Conservation (phyloP, 2,113 vertebrate species). For the Poicephalus meyeri region DNA sequence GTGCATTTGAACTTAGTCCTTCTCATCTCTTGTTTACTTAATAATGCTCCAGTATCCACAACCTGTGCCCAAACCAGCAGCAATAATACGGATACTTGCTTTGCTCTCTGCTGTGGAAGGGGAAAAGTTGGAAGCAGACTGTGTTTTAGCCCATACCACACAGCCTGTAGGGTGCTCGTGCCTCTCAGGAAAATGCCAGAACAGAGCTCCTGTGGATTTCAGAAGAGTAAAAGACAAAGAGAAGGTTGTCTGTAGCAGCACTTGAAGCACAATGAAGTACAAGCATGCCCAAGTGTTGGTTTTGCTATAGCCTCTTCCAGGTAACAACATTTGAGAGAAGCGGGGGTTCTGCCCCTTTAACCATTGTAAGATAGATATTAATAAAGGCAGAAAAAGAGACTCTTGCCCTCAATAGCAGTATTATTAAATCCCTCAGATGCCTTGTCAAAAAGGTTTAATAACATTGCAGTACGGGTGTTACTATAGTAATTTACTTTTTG, state of each 20-base stretch:
- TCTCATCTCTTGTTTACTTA: not conserved
- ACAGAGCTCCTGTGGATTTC: not conserved
- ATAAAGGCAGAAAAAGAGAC: not conserved
- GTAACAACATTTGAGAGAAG: not conserved
- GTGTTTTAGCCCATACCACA: not conserved
- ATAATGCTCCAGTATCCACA: not conserved
- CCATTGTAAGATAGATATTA: not conserved
- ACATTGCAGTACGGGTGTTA: not conserved
- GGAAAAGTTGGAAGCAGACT: not conserved
- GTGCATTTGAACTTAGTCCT: not conserved
- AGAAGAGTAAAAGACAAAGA: not conserved
- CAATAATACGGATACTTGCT: not conserved
- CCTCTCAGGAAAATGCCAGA: not conserved
- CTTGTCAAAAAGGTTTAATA: constrained; percentile 3
- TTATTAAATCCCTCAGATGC: not conserved
- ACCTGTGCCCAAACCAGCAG: not conserved
- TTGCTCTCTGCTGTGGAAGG: not conserved
- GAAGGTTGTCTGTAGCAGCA: not conserved
- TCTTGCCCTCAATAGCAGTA: not conserved
- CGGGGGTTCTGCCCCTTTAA: not conserved
- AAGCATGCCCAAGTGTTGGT: not conserved
- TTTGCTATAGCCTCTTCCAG: not conserved
- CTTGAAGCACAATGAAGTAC: not conserved
- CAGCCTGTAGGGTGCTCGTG: not conserved
- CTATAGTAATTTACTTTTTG: not conserved